A percentile compares a stretch with the other conserved stretches of the same genome.
phyloP scores from a whole-genome alignment of 2,888 invertebrate species.

The Drosophila rubida region DNA sequence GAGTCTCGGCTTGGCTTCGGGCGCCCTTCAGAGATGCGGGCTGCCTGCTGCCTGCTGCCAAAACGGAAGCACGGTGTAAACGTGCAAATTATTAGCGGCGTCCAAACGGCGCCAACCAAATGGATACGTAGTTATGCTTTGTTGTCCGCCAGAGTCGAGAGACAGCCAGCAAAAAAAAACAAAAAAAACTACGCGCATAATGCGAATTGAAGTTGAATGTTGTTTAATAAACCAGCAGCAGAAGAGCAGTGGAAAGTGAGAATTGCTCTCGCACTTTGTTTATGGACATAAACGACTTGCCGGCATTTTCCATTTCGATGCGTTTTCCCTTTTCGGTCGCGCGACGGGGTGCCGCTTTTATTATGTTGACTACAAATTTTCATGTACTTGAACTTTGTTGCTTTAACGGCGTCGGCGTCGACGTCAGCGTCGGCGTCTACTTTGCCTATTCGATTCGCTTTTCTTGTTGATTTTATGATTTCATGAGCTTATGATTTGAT shows the following conservation, averaged over 20 bases:
- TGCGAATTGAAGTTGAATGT: slow-evolving; percentile 9
- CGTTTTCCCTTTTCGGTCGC: slow-evolving; percentile 24
- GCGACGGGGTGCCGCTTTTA: slow-evolving; percentile 34
- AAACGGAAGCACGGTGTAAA: slow-evolving; percentile 65
- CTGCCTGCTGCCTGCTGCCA: slow-evolving; percentile 49
- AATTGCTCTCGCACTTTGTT: slow-evolving; percentile 1
- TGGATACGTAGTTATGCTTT: slow-evolving; percentile 16
- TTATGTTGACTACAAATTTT: slow-evolving; percentile 38
- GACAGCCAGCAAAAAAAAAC: too few species aligned
- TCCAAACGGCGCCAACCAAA: slow-evolving; percentile 58
- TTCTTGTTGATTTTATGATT: slow-evolving; percentile 57
- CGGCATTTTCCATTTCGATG: slow-evolving; percentile 48
- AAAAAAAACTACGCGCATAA: background rate
- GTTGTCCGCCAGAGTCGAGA: background rate
- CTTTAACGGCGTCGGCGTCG: slow-evolving; percentile 14
- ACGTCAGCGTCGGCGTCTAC: background rate
- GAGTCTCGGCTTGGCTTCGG: background rate
- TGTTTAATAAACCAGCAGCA: background rate
- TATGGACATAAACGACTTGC: slow-evolving; percentile 1
- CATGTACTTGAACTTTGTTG: slow-evolving; percentile 63
- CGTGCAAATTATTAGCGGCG: slow-evolving; percentile 58
- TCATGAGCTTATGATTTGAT: slow-evolving; percentile 71
- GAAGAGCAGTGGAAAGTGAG: background rate
- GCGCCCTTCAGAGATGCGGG: background rate
- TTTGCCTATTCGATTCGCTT: background rate